Percentiles rank a stretch among this genome's conserved stretches.
phyloP scores from a whole-genome alignment of 2,888 invertebrate genomes.

The Eudasyphora cyanicolor region DNA sequence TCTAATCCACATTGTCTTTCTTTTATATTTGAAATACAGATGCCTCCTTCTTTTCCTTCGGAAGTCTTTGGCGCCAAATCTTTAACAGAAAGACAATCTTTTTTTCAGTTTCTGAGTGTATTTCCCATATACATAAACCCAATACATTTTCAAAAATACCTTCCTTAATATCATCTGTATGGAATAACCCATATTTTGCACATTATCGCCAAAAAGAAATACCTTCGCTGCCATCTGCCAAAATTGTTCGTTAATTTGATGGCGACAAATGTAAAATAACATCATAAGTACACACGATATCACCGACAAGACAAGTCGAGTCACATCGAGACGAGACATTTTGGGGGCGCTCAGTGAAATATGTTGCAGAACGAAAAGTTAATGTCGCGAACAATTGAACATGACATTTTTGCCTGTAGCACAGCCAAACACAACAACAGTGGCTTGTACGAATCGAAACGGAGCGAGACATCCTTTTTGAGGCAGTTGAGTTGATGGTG shows the following conservation, averaged over 20 bases:
- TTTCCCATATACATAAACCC: too few species aligned
- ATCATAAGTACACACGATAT: conserved; percentile 30
- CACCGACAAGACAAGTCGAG: conserved; percentile 15
- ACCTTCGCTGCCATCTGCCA: background rate
- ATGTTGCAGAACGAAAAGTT: conserved; percentile 64
- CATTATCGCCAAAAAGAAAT: background rate
- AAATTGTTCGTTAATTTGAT: background rate
- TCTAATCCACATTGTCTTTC: too few species aligned
- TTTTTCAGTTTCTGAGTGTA: too few species aligned
- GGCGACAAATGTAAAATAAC: conserved; percentile 52
- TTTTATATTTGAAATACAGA: too few species aligned
- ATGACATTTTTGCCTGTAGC: conserved; percentile 65
- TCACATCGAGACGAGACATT: conserved; percentile 1
- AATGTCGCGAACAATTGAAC: conserved; percentile 68
- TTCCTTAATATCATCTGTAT: background rate
- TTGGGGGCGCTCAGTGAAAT: conserved; percentile 36
- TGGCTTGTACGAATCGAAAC: conserved; percentile 28
- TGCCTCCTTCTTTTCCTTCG: too few species aligned
- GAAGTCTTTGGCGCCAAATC: too few species aligned
- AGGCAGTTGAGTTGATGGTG: too few species aligned
- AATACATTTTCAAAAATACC: too few species aligned
- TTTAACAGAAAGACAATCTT: too few species aligned
- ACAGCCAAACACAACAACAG: conserved; percentile 47
- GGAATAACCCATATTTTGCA: background rate
- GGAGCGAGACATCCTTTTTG: background rate